These are phyloP conservation scores for Tuberolachnus salignus DNA, from an alignment of 2,888 invertebrate species.

Conservation along the genomic window DNA sequence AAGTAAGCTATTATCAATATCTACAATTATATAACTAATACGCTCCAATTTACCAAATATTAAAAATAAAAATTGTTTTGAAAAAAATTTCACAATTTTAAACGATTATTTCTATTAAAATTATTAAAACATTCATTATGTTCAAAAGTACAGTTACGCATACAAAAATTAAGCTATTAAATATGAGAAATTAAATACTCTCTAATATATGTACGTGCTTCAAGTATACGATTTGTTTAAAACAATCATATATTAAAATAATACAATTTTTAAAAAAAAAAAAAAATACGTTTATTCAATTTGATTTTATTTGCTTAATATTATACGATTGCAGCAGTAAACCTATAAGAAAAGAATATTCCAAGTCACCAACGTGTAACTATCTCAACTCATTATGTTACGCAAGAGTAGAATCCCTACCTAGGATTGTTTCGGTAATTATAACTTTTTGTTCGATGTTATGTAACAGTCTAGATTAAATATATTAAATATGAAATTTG, in stretches of 20 bases:
- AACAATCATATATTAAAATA: too few relatives aligned
- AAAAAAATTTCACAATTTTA: not conserved
- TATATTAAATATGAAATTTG: too few relatives aligned
- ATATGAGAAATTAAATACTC: too few relatives aligned
- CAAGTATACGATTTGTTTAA: too few relatives aligned
- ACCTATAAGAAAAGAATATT: constrained; percentile 29
- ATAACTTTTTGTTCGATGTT: not conserved
- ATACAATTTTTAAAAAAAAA: too few relatives aligned
- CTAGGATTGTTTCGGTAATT: constrained; percentile 64
- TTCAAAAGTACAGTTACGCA: too few relatives aligned
- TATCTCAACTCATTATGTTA: constrained; percentile 66
- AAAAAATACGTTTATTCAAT: too few relatives aligned
- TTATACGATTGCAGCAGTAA: constrained; percentile 42
- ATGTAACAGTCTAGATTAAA: too few relatives aligned
- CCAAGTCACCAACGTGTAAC: constrained; percentile 64
- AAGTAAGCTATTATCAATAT: constrained; percentile 62
- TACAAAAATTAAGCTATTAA: too few relatives aligned
- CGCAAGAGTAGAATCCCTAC: constrained; percentile 64
- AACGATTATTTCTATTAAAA: not conserved
- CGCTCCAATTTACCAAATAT: not conserved
- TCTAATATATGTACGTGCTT: too few relatives aligned
- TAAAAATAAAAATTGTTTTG: too few relatives aligned
- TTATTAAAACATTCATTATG: not conserved
- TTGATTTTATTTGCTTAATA: not conserved
- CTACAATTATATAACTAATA: not conserved